These are phyloP conservation scores for Esperia sulphurella DNA, from an alignment of 2,888 invertebrate genomes.

Conservation along the genomic window DNA sequence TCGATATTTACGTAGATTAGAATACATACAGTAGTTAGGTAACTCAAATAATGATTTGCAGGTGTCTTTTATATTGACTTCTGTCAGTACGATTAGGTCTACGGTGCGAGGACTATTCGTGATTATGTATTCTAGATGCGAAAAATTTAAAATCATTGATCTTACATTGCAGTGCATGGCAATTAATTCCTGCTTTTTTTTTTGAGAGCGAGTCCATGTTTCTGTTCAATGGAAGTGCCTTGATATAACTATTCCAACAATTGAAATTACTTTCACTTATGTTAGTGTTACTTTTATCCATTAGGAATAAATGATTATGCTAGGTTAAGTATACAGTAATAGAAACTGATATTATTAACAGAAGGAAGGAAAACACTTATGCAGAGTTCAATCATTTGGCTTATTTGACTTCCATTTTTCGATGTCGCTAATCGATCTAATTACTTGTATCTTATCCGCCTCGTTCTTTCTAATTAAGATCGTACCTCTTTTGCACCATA, in stretches of 20 bases:
- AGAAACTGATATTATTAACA: too few relatives aligned
- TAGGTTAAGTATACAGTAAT: too few relatives aligned
- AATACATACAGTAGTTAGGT: conserved; percentile 9
- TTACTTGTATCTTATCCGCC: background rate
- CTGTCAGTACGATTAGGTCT: conserved; percentile 11
- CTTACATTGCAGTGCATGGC: conserved; percentile 3
- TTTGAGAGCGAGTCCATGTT: too few relatives aligned
- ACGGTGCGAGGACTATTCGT: conserved; percentile 1
- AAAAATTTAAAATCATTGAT: conserved; percentile 12
- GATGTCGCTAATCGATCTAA: background rate
- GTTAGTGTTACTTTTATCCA: too few relatives aligned
- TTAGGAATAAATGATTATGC: too few relatives aligned
- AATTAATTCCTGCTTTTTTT: too few relatives aligned
- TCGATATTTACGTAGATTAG: conserved; percentile 5
- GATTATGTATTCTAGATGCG: conserved; percentile 14
- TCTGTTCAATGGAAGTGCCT: too few relatives aligned
- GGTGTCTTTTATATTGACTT: conserved; percentile 10
- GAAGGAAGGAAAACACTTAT: too few relatives aligned
- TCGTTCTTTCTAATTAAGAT: conserved; percentile 7
- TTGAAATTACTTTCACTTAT: too few relatives aligned
- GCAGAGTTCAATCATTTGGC: background rate
- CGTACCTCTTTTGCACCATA: conserved; percentile 14
- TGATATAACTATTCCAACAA: too few relatives aligned
- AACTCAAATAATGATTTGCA: conserved; percentile 3
- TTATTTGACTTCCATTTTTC: background rate